phyloP scores from a whole-genome alignment of 2,888 invertebrate genomes.

The Dioctria rufipes region DNA sequence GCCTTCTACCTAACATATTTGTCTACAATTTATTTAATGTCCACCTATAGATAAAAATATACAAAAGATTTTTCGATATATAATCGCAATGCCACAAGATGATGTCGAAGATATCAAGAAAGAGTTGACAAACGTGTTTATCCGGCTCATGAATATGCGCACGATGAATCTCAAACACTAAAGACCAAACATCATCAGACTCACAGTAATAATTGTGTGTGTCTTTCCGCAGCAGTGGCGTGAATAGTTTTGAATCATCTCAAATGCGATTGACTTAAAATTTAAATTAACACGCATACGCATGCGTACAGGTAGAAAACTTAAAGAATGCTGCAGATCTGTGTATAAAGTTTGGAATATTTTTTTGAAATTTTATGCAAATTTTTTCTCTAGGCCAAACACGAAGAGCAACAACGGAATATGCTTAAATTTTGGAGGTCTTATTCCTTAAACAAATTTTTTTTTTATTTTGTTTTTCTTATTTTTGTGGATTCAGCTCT shows the following conservation, averaged over 20 bases:
- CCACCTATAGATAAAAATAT: not conserved
- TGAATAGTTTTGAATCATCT: conserved; percentile 20
- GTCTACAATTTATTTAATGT: not conserved
- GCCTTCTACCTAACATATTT: not conserved
- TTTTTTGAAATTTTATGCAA: conserved; percentile 31
- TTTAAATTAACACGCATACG: not conserved
- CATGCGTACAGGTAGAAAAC: not conserved
- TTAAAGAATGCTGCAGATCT: not conserved
- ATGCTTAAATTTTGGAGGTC: not conserved
- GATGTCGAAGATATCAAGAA: conserved; percentile 3
- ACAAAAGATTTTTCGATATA: not conserved
- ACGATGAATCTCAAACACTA: conserved; percentile 12
- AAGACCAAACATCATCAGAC: too few species aligned
- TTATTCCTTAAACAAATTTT: not conserved
- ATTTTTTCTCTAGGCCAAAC: conserved; percentile 38
- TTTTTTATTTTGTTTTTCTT: not conserved
- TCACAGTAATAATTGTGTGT: conserved; percentile 7
- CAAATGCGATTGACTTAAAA: conserved; percentile 4
- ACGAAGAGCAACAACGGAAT: not conserved
- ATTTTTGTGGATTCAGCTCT: not conserved
- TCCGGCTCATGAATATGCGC: conserved; percentile 47
- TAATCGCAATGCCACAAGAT: conserved; percentile 8
- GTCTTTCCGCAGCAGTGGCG: not conserved
- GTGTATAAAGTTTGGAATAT: conserved; percentile 24
- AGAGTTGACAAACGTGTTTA: conserved; percentile 44